These are phyloP conservation scores for Entomobrya multifasciata DNA, from an alignment of 2,888 invertebrate species.

Conservation along the genomic window DNA sequence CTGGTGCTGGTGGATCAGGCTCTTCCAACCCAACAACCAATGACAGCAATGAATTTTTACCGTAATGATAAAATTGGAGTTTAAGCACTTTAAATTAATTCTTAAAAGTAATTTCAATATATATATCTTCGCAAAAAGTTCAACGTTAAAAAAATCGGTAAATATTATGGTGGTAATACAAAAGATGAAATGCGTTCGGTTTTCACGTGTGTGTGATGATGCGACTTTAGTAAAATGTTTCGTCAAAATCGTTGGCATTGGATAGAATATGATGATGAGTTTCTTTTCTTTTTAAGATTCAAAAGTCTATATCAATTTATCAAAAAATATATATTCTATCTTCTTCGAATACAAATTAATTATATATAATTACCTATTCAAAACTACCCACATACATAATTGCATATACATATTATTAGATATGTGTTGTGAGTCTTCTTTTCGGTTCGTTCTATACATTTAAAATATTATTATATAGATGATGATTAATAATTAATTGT, in stretches of 20 bases:
- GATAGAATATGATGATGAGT: constrained; percentile 31
- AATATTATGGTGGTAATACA: constrained; percentile 12
- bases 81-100: constrained; percentile 24
- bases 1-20: constrained; percentile 64
- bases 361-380: constrained; percentile 4
- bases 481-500: constrained; percentile 28
- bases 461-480: constrained; percentile 34
- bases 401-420: constrained; percentile 26
- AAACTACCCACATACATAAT: constrained; percentile 3
- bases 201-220: constrained; percentile 31
- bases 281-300: background rate
- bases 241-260: constrained; percentile 24
- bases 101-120: background rate
- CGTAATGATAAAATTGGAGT: constrained; percentile 63
- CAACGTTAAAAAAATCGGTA: constrained; percentile 23
- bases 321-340: constrained; percentile 18
- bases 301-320: background rate
- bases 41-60: constrained; percentile 68
- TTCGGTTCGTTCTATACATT: constrained; percentile 60
- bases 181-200: constrained; percentile 25
- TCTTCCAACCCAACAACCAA: constrained; percentile 67
- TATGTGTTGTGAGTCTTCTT: constrained; percentile 51
- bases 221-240: constrained; percentile 7
- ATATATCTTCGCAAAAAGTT: constrained; percentile 1
- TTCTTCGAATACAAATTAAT: constrained; percentile 49